Evolutionary conservation across 1,140 invertebrate species (phyloP).

Genomic region (Acromyrmex charruanus): DNA sequence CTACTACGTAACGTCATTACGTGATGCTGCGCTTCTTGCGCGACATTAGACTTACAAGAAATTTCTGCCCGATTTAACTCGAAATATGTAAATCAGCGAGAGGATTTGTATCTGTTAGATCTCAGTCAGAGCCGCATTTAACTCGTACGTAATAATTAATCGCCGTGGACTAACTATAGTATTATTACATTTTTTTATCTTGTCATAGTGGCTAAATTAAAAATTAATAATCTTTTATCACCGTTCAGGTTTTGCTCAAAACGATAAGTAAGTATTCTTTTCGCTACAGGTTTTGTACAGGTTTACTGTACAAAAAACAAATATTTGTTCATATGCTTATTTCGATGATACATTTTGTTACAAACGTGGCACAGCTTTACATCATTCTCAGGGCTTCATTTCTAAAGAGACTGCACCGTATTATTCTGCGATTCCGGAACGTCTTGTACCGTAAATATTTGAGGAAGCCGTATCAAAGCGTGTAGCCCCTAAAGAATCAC

Average conservation of each 20-base stretch:
- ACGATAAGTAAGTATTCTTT: neutral
- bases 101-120: slow-evolving; percentile 20
- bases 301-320: neutral
- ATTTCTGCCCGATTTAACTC: slow-evolving; percentile 27
- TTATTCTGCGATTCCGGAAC: slow-evolving; percentile 61
- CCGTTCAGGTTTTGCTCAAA: neutral
- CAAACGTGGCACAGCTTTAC: slow-evolving; percentile 14
- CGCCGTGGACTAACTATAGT: neutral
- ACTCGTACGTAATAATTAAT: neutral
- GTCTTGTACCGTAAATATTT: slow-evolving; percentile 63
- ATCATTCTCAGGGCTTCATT: slow-evolving; percentile 40
- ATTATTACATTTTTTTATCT: neutral
- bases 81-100: slow-evolving; percentile 51
- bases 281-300: too few relatives aligned
- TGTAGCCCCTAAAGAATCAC: slow-evolving; percentile 59
- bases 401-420: slow-evolving; percentile 58
- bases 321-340: slow-evolving; percentile 18
- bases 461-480: slow-evolving; percentile 61
- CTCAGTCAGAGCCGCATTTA: neutral
- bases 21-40: slow-evolving; percentile 35
- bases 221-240: neutral
- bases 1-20: slow-evolving; percentile 52
- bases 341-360: slow-evolving; percentile 13
- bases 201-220: neutral
- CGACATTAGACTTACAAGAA: slow-evolving; percentile 35